These are phyloP conservation scores for Artibeus jamaicensis DNA, from an alignment of 2,797 vertebrate genomes.

Conservation along the genomic window DNA sequence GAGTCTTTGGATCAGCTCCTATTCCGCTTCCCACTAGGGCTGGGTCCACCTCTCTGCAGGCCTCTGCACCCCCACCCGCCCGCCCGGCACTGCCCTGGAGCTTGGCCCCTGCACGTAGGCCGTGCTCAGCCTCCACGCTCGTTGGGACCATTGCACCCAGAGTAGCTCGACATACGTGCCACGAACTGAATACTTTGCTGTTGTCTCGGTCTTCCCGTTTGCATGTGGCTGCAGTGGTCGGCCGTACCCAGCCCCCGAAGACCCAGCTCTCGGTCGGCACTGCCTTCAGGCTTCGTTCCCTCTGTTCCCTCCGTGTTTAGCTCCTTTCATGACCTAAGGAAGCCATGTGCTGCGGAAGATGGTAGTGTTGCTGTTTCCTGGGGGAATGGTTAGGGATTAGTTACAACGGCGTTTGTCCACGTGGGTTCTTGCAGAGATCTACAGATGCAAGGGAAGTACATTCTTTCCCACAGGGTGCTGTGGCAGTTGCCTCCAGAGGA, in stretches of 20 bases:
- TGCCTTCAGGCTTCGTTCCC: background rate
- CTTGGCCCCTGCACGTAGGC: background rate
- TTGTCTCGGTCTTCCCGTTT: background rate
- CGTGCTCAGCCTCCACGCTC: background rate
- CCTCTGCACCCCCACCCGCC: background rate
- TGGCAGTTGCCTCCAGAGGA: background rate
- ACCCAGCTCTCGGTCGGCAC: background rate
- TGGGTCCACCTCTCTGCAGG: background rate
- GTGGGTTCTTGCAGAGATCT: background rate
- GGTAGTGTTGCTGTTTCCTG: background rate
- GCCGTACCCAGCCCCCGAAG: background rate
- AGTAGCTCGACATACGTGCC: background rate
- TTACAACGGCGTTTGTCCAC: background rate
- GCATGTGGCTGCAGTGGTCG: fast-evolving
- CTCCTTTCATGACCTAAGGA: background rate
- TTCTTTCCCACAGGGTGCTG: background rate
- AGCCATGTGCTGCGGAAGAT: background rate
- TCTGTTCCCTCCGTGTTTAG: background rate
- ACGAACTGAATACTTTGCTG: fast-evolving
- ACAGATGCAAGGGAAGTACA: background rate
- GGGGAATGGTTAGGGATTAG: background rate
- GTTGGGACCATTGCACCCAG: background rate
- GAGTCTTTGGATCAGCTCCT: background rate
- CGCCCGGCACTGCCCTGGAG: background rate
- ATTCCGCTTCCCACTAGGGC: background rate